Percentiles rank a stretch among this genome's conserved stretches.
Conservation (phyloP, 2,888 invertebrate genomes). For the Lasius fuliginosus region DNA sequence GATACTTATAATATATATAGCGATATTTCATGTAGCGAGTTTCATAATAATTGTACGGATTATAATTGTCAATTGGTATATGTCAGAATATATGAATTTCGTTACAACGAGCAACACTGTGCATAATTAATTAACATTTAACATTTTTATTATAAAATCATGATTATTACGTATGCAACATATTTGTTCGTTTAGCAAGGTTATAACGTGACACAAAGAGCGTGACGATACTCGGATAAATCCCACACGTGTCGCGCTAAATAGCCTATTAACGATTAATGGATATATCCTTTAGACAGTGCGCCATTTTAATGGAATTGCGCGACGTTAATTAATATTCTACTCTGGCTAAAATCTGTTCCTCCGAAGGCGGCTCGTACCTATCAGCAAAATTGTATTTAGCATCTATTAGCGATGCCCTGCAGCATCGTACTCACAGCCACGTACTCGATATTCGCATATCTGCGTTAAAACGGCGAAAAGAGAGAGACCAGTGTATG, state of each 20-base stretch:
- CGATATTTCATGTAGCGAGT: background rate
- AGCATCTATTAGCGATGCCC: slow-evolving; percentile 70
- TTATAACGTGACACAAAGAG: slow-evolving; percentile 37
- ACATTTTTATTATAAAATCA: slow-evolving; percentile 26
- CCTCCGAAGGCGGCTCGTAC: slow-evolving; percentile 63
- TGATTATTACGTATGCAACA: background rate
- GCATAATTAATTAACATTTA: slow-evolving; percentile 34
- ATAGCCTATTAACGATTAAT: slow-evolving; percentile 68
- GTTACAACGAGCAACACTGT: background rate
- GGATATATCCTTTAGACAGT: slow-evolving; percentile 63
- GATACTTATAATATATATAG: background rate
- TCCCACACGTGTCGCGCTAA: slow-evolving; percentile 56
- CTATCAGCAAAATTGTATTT: slow-evolving; percentile 72
- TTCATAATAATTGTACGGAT: background rate
- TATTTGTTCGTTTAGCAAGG: slow-evolving; percentile 11
- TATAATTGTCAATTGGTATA: background rate
- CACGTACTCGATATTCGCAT: slow-evolving; percentile 24
- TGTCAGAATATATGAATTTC: background rate
- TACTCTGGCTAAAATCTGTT: slow-evolving; percentile 59
- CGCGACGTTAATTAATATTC: slow-evolving; percentile 71
- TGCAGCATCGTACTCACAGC: slow-evolving; percentile 53
- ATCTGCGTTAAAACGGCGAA: slow-evolving; percentile 52
- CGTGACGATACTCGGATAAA: slow-evolving; percentile 39
- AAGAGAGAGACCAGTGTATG: slow-evolving; percentile 42
- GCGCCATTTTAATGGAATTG: slow-evolving; percentile 72